A percentile compares a stretch with the other conserved stretches of the same genome.
Evolutionary conservation across 1,140 invertebrate species (phyloP).

Genomic region (Polyergus mexicanus): DNA sequence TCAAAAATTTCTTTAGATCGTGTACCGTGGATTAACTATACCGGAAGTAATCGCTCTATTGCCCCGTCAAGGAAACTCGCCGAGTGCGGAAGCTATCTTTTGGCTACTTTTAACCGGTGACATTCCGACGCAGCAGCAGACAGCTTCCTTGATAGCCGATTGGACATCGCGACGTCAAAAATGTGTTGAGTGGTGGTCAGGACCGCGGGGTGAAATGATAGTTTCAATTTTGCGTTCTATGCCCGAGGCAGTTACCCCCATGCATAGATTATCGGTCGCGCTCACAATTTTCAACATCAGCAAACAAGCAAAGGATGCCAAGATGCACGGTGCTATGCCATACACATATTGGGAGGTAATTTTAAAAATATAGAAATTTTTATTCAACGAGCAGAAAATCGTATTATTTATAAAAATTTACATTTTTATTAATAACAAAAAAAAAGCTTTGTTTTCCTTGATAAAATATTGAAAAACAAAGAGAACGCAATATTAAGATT

Average conservation of each 20-base stretch:
- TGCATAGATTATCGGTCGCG: conserved; percentile 73
- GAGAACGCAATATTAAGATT: neutral
- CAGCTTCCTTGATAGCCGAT: conserved; percentile 75
- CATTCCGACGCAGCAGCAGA: conserved; percentile 78
- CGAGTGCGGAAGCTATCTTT: conserved; percentile 79
- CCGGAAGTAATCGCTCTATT: conserved; percentile 76
- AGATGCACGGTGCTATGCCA: conserved; percentile 61
- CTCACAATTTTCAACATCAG: conserved; percentile 75
- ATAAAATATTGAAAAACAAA: neutral
- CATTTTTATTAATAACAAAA: neutral
- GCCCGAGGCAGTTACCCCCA: conserved; percentile 72
- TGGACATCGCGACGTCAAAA: conserved; percentile 76
- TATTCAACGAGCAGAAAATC: neutral
- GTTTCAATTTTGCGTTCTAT: conserved; percentile 71
- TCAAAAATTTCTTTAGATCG: conserved; percentile 63
- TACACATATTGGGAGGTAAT: conserved; percentile 80
- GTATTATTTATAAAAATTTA: neutral
- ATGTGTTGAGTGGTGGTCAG: conserved; percentile 75
- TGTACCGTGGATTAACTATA: conserved; percentile 78
- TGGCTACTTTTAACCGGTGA: conserved; percentile 81
- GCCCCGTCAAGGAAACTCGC: conserved; percentile 75
- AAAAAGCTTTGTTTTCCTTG: neutral
- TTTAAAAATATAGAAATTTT: neutral
- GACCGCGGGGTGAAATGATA: conserved; percentile 70
- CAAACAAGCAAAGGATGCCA: conserved; percentile 61